These are phyloP conservation scores for Eospalax fontanierii DNA, from an alignment of 2,797 vertebrate species.

Conservation along the genomic window DNA sequence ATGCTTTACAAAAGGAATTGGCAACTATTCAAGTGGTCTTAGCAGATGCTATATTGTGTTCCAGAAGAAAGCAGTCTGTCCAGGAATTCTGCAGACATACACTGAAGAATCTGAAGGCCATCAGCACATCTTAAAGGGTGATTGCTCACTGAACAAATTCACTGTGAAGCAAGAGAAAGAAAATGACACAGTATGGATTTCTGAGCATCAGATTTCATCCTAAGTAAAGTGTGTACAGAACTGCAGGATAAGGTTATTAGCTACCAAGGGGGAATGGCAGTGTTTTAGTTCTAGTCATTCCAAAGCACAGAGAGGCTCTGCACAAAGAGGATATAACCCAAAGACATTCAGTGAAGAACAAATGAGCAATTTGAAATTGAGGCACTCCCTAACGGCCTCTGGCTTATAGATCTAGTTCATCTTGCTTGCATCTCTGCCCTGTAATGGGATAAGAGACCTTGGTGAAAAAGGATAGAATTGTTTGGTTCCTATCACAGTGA, in stretches of 20 bases:
- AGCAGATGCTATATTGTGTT: too few relatives aligned
- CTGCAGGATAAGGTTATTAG: not conserved
- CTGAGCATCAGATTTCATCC: not conserved
- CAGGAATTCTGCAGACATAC: not conserved
- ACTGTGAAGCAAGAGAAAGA: not conserved
- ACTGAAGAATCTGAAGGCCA: constrained; percentile 3
- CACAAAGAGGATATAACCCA: not conserved
- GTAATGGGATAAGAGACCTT: not conserved
- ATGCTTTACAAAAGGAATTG: not conserved
- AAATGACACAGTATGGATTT: not conserved
- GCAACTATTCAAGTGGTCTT: not conserved
- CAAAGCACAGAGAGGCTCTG: not conserved
- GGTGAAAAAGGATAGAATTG: not conserved
- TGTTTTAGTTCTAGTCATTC: not conserved
- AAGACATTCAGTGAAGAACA: not conserved
- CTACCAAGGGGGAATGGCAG: not conserved
- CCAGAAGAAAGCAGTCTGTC: not conserved
- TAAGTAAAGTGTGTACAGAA: not conserved
- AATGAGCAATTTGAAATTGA: not conserved
- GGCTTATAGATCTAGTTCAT: not conserved
- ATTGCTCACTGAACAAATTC: constrained; percentile 42
- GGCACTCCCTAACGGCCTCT: not conserved
- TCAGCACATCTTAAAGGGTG: not conserved
- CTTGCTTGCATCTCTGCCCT: not conserved
- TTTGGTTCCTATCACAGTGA: too few relatives aligned